Conservation (phyloP, 1,140 invertebrate genomes). For the Eumaeus atala region DNA sequence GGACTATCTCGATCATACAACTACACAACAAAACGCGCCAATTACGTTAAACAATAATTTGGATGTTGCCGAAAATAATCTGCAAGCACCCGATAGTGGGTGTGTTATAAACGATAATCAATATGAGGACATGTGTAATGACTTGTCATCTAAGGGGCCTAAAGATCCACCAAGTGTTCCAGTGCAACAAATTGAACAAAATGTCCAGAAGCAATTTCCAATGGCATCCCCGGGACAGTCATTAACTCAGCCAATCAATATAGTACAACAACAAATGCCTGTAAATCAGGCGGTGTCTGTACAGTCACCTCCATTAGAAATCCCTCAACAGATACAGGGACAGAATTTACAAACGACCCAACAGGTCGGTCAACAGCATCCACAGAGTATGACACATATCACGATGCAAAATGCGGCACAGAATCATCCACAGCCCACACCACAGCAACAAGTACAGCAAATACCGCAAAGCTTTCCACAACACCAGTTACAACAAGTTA, state of each 20-base stretch:
- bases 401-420: conserved; percentile 60
- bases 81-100: conserved; percentile 68
- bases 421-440: conserved; percentile 50
- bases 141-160: conserved; percentile 58
- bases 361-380: conserved; percentile 63
- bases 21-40: conserved; percentile 74
- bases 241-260: conserved; percentile 66
- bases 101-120: conserved; percentile 70
- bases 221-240: conserved; percentile 72
- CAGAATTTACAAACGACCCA: conserved; percentile 57
- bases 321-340: conserved; percentile 67
- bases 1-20: conserved; percentile 93
- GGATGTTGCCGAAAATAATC: conserved; percentile 56
- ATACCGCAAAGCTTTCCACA: conserved; percentile 75
- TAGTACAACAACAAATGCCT: conserved; percentile 66
- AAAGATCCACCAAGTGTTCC: conserved; percentile 66
- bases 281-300: conserved; percentile 65
- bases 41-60: conserved; percentile 69
- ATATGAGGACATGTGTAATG: conserved; percentile 66
- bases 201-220: conserved; percentile 67
- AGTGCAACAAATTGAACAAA: conserved; percentile 64
- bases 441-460: conserved; percentile 66
- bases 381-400: conserved; percentile 72
- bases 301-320: conserved; percentile 70
- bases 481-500: conserved; percentile 74